Conservation (phyloP, 2,888 invertebrate genomes). For the Callyntrura sp. region DNA sequence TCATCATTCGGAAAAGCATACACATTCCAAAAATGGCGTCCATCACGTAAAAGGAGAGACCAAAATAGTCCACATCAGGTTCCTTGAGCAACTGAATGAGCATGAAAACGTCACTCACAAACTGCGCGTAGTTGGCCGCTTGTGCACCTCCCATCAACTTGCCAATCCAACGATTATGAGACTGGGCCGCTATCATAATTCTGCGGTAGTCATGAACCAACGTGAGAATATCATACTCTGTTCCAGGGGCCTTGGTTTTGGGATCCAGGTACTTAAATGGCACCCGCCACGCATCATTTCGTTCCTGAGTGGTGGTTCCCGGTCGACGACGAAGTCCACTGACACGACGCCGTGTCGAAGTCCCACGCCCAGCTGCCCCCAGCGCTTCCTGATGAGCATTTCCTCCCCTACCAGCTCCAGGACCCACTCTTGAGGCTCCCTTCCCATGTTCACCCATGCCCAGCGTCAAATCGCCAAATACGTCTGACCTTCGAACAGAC, state of each 20-base stretch:
- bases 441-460: conserved; percentile 56
- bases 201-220: conserved; percentile 74
- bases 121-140: conserved; percentile 77
- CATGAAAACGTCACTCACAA: conserved; percentile 78
- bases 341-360: conserved; percentile 12
- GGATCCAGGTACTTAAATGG: conserved; percentile 65
- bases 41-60: conserved; percentile 76
- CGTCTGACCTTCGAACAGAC: conserved; percentile 46
- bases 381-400: background rate
- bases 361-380: background rate
- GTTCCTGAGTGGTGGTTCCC: conserved; percentile 24
- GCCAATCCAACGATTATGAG: conserved; percentile 77
- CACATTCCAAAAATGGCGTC: conserved; percentile 80
- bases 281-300: conserved; percentile 11
- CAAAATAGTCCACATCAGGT: conserved; percentile 77
- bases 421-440: background rate
- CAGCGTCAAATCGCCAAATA: conserved; percentile 65
- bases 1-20: conserved; percentile 81
- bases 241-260: conserved; percentile 71
- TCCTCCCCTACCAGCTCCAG: background rate
- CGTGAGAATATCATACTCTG: conserved; percentile 67
- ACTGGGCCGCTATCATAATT: conserved; percentile 68
- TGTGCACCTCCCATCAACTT: conserved; percentile 73
- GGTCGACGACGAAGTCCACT: conserved; percentile 60
- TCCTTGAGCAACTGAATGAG: conserved; percentile 78